Percentiles rank a stretch among this genome's conserved stretches.
These are phyloP conservation scores for Etia nguti DNA, from an alignment of 2,113 vertebrate genomes.

Conservation along the genomic window DNA sequence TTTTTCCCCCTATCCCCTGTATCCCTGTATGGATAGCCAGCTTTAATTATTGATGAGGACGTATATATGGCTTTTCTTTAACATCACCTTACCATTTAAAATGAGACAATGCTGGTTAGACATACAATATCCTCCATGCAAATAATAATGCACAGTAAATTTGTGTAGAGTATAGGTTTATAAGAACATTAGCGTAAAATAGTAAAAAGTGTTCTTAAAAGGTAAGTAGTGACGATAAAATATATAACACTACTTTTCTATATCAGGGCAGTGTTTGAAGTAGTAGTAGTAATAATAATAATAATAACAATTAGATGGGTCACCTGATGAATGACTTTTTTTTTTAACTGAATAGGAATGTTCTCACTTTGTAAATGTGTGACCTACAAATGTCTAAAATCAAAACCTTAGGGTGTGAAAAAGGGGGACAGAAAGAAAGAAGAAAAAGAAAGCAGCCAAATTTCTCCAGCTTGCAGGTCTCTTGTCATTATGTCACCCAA, in stretches of 20 bases:
- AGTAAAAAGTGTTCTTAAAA: neutral
- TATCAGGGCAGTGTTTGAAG: neutral
- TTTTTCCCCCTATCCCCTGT: neutral
- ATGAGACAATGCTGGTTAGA: neutral
- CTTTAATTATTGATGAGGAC: neutral
- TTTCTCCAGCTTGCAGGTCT: slow-evolving; percentile 11
- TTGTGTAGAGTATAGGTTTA: neutral
- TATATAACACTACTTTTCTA: neutral
- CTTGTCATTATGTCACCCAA: slow-evolving; percentile 26
- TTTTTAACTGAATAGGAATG: neutral
- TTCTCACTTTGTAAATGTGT: neutral
- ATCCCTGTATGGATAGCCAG: neutral
- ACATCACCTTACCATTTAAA: neutral
- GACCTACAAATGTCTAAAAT: slow-evolving; percentile 11
- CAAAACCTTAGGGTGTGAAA: neutral
- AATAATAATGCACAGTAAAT: neutral
- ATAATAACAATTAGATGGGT: neutral
- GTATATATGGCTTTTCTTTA: neutral
- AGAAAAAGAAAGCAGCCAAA: neutral
- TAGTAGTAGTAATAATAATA: neutral
- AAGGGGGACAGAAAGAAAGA: neutral
- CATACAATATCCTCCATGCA: neutral
- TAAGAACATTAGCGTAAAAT: neutral
- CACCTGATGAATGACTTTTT: neutral
- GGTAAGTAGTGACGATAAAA: neutral